Conservation (phyloP, 2,888 invertebrate genomes). For the Hyles lineata region DNA sequence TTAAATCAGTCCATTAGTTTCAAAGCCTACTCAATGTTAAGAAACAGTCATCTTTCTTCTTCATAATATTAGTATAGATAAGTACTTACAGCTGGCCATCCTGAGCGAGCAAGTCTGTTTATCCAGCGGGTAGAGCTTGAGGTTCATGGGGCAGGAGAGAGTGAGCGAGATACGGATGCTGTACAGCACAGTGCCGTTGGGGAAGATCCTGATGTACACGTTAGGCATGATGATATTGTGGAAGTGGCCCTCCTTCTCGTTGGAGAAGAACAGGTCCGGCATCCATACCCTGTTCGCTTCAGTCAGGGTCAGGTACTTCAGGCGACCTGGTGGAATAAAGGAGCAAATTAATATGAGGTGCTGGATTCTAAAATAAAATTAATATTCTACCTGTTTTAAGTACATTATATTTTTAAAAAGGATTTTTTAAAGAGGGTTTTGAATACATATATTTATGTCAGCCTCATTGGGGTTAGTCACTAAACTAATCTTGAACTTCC, state of each 20-base stretch:
- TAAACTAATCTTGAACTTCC: no score
- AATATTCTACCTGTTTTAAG: no score
- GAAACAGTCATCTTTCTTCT: no score
- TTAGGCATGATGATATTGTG: slow-evolving; percentile 99
- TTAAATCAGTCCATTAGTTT: no score
- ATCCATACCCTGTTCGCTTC: slow-evolving; percentile 99
- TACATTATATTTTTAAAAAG: no score
- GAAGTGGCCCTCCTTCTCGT: slow-evolving; percentile 98
- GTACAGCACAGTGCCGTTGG: slow-evolving; percentile 97
- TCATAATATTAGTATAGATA: no score
- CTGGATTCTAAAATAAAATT: no score
- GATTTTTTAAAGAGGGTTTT: no score
- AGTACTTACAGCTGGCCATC: slow-evolving; percentile 98
- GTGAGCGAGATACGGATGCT: slow-evolving; percentile 98
- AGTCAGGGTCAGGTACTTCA: slow-evolving; percentile 96
- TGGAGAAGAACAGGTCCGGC: slow-evolving; percentile 99
- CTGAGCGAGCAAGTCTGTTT: slow-evolving; percentile 97
- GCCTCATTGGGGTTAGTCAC: no score
- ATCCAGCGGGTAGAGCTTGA: slow-evolving; percentile 98
- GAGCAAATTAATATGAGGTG: background rate
- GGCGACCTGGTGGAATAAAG: slow-evolving; percentile 85
- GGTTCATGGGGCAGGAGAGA: slow-evolving; percentile 98
- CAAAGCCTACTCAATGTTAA: no score
- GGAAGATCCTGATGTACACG: slow-evolving; percentile 98
- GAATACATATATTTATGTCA: no score